Conservation (phyloP, 2,888 invertebrate genomes). For the Drosophila sordidula region DNA sequence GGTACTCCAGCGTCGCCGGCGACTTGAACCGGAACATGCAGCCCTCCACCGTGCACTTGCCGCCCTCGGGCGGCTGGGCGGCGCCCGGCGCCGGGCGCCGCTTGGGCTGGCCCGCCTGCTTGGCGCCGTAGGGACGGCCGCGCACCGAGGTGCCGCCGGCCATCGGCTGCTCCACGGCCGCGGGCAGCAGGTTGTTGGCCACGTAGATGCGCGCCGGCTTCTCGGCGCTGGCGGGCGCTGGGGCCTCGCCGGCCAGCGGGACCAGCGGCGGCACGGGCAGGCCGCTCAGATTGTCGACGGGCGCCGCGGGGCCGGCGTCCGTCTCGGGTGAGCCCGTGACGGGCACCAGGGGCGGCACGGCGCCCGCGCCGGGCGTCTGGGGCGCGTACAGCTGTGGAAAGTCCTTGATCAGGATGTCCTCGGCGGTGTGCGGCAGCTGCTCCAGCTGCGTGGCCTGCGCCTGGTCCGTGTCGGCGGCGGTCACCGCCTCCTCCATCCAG, state of each 20-base stretch:
- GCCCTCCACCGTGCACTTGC: slow-evolving; percentile 81
- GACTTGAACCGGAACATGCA: slow-evolving; percentile 84
- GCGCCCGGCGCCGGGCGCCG: slow-evolving; percentile 57
- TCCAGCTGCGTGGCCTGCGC: slow-evolving; percentile 18
- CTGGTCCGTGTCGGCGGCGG: slow-evolving; percentile 22
- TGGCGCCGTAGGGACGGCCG: slow-evolving; percentile 84
- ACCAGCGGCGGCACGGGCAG: slow-evolving; percentile 64
- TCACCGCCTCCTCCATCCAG: slow-evolving; percentile 63
- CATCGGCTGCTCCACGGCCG: slow-evolving; percentile 49
- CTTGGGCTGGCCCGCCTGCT: slow-evolving; percentile 78
- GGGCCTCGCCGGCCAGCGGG: slow-evolving; percentile 31
- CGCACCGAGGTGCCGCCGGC: slow-evolving; percentile 80
- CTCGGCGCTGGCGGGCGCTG: slow-evolving; percentile 27
- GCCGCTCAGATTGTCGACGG: slow-evolving; percentile 18
- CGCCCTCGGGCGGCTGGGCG: slow-evolving; percentile 59
- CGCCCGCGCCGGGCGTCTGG: slow-evolving; percentile 10
- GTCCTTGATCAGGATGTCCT: slow-evolving; percentile 60
- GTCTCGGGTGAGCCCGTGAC: slow-evolving; percentile 43
- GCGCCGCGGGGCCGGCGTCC: background rate
- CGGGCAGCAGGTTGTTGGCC: slow-evolving; percentile 82
- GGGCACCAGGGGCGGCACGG: slow-evolving; percentile 71
- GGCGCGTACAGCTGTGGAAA: slow-evolving; percentile 52
- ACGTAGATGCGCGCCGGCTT: slow-evolving; percentile 84
- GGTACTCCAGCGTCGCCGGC: slow-evolving; percentile 79
- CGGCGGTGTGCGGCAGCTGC: slow-evolving; percentile 34